Evolutionary conservation across 1,140 invertebrate species (phyloP).

Genomic region (Ips nitidus): DNA sequence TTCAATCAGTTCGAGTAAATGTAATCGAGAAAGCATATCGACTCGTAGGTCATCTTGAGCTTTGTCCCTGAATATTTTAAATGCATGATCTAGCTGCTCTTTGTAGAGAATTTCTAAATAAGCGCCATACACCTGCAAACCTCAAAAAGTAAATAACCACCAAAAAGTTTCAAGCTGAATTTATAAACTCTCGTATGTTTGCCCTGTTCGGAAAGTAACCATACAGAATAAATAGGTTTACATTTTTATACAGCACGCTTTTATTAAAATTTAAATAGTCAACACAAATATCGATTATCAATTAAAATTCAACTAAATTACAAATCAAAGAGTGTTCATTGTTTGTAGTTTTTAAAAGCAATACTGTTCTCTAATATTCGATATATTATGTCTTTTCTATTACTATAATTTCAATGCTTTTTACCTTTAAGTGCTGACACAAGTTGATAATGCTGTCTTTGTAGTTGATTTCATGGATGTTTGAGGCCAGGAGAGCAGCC

Average conservation of each 20-base stretch:
- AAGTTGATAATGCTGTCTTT: slow-evolving; percentile 49
- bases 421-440: slow-evolving; percentile 51
- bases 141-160: slow-evolving; percentile 12
- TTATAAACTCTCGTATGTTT: too few species aligned
- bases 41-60: slow-evolving; percentile 77
- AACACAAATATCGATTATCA: too few species aligned
- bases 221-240: too few species aligned
- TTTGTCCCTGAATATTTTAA: slow-evolving; percentile 83
- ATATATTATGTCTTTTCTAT: neutral
- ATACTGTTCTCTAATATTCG: neutral
- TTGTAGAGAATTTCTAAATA: slow-evolving; percentile 51
- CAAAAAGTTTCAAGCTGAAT: too few species aligned
- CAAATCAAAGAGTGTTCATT: too few species aligned
- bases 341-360: too few species aligned
- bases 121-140: slow-evolving; percentile 48
- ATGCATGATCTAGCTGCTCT: slow-evolving; percentile 70
- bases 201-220: too few species aligned
- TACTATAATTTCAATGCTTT: neutral
- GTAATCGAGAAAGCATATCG: slow-evolving; percentile 76
- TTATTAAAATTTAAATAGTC: too few species aligned
- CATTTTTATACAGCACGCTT: too few species aligned
- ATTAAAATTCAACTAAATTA: too few species aligned
- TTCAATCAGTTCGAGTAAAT: slow-evolving; percentile 86
- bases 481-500: slow-evolving; percentile 45
- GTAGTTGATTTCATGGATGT: slow-evolving; percentile 41